These are phyloP conservation scores for Parapristionchus giblindavisi DNA, from an alignment of 2,888 invertebrate species.

Conservation along the genomic window DNA sequence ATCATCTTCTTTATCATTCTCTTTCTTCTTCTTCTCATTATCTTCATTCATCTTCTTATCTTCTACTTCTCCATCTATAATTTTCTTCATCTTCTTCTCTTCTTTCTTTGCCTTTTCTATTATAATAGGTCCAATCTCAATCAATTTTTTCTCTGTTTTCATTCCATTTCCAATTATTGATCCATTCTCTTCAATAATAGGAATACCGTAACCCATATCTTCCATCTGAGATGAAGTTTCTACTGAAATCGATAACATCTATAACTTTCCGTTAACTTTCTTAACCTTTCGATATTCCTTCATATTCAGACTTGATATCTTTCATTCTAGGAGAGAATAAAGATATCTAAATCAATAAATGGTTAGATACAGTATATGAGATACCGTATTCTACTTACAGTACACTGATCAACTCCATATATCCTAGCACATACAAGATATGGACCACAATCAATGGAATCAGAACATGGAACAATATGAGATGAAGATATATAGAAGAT, in stretches of 20 bases:
- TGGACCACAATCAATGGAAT: conserved; percentile 10
- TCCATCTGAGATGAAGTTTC: background rate
- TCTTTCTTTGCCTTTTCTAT: conserved; percentile 15
- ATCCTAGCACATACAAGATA: conserved; percentile 16
- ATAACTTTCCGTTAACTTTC: too few species aligned
- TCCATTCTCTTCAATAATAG: background rate
- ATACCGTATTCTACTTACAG: background rate
- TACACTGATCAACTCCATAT: conserved; percentile 29
- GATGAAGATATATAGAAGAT: conserved; percentile 8
- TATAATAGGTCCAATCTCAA: conserved; percentile 15
- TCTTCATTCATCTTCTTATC: background rate
- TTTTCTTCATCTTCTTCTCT: background rate
- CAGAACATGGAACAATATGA: conserved; percentile 2
- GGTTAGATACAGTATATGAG: background rate
- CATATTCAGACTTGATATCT: background rate
- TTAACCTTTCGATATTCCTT: background rate
- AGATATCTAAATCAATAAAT: background rate
- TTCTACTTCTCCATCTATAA: background rate
- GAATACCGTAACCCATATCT: conserved; percentile 15
- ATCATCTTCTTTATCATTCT: too few species aligned
- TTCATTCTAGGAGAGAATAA: conserved; percentile 7
- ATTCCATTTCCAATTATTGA: background rate
- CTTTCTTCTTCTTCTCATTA: too few species aligned
- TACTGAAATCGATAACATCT: too few species aligned
- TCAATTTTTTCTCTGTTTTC: conserved; percentile 2